These are phyloP conservation scores for Invenusta paracnida DNA, from an alignment of 2,888 invertebrate genomes.

Conservation along the genomic window DNA sequence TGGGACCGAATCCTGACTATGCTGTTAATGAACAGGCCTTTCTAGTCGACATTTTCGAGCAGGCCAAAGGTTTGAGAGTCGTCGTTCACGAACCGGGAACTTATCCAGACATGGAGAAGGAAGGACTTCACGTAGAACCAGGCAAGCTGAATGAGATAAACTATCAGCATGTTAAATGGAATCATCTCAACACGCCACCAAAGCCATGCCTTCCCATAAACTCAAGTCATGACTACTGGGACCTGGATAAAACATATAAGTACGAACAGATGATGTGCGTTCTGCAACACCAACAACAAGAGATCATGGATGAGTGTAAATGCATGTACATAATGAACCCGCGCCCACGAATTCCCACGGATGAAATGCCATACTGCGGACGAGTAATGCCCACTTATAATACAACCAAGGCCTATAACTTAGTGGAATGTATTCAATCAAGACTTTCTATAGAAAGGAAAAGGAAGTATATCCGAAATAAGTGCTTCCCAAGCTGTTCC, in stretches of 20 bases:
- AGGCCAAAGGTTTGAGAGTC: conserved; percentile 40
- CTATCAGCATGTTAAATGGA: conserved; percentile 38
- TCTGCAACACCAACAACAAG: background rate
- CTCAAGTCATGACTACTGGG: background rate
- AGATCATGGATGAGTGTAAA: conserved; percentile 4
- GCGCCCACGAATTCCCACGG: conserved; percentile 2
- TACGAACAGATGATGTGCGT: background rate
- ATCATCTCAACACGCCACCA: conserved; percentile 38
- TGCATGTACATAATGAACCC: conserved; percentile 31
- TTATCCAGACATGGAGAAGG: conserved; percentile 44
- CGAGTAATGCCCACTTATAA: background rate
- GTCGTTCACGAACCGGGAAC: conserved; percentile 43
- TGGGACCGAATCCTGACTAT: conserved; percentile 39
- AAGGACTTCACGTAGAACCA: conserved; percentile 43
- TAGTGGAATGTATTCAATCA: background rate
- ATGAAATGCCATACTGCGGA: conserved; percentile 30
- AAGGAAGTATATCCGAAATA: background rate
- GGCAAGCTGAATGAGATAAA: conserved; percentile 44
- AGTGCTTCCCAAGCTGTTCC: conserved; percentile 30
- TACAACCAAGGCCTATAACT: background rate
- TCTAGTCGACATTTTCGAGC: conserved; percentile 43
- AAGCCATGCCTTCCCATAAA: background rate
- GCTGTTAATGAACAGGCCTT: conserved; percentile 38
- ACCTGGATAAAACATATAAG: background rate
- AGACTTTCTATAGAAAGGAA: background rate